Evolutionary conservation across 92 coral and sea anemone species (phyloP).

Genomic region (Blastomussa wellsi): DNA sequence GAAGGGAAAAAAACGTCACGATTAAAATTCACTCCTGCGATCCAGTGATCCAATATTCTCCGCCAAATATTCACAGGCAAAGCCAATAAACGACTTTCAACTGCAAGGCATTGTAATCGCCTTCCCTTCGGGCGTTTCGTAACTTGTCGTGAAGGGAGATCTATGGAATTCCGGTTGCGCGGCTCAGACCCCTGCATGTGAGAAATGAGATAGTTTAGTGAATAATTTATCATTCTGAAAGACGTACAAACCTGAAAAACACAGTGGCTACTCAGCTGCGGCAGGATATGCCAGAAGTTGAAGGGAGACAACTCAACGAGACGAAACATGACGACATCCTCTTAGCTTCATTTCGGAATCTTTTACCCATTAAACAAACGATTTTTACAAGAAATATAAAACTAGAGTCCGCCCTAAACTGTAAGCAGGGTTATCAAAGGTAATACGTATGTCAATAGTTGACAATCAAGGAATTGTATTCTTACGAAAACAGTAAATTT

Average conservation of each 20-base stretch:
- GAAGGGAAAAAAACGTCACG: conserved; percentile 10
- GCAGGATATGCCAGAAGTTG: conserved; percentile 30
- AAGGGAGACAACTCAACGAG: background rate
- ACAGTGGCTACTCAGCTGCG: conserved; percentile 48
- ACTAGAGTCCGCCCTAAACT: background rate
- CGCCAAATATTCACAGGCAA: background rate
- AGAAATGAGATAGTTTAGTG: conserved; percentile 80
- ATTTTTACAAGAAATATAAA: background rate
- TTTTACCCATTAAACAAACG: background rate
- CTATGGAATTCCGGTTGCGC: conserved; percentile 43
- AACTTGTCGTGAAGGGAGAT: conserved; percentile 47
- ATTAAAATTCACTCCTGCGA: background rate
- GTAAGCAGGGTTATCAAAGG: background rate
- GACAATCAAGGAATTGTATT: background rate
- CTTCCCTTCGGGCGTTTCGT: conserved; percentile 39
- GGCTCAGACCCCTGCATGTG: conserved; percentile 50
- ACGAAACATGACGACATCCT: background rate
- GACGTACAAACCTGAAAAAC: conserved; percentile 42
- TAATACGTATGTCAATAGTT: background rate
- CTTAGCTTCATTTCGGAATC: background rate
- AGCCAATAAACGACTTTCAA: conserved; percentile 32
- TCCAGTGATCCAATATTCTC: conserved; percentile 32
- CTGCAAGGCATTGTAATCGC: background rate
- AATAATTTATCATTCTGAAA: conserved; percentile 77
- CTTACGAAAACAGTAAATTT: background rate